Conservation (phyloP, 2,797 vertebrate species). For the Pitangus sulphuratus region DNA sequence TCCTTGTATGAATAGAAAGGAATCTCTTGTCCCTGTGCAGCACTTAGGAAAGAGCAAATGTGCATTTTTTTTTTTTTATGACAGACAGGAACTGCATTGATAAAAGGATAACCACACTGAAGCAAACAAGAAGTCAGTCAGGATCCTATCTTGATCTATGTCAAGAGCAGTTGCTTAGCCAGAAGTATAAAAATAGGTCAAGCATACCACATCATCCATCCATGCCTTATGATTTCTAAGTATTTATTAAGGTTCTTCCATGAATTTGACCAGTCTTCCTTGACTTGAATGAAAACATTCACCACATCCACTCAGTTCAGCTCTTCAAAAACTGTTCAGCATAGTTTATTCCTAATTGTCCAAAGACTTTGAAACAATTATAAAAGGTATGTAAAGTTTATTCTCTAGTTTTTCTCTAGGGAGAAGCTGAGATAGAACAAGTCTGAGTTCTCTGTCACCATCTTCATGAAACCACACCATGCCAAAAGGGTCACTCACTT, state of each 20-base stretch:
- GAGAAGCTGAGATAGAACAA: neutral
- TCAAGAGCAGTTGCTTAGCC: neutral
- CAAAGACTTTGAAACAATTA: neutral
- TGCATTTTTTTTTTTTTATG: neutral
- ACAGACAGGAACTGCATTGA: neutral
- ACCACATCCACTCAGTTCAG: neutral
- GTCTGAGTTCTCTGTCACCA: neutral
- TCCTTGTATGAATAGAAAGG: neutral
- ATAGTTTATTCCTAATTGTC: neutral
- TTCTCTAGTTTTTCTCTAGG: neutral
- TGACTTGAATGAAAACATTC: neutral
- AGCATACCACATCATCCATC: neutral
- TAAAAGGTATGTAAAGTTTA: neutral
- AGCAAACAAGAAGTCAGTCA: neutral
- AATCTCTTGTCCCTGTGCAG: neutral
- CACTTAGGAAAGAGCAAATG: neutral
- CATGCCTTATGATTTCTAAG: neutral
- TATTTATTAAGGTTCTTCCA: neutral
- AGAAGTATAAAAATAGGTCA: neutral
- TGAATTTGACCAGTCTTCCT: neutral
- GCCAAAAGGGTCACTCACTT: neutral
- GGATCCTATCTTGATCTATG: neutral
- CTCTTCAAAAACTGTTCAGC: neutral
- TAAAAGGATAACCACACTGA: neutral
- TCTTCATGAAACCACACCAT: neutral